Evolutionary conservation across 30 jellyfish, hydroid and myxozoan species (phyloP).

Genomic region (Turritopsis rubra): DNA sequence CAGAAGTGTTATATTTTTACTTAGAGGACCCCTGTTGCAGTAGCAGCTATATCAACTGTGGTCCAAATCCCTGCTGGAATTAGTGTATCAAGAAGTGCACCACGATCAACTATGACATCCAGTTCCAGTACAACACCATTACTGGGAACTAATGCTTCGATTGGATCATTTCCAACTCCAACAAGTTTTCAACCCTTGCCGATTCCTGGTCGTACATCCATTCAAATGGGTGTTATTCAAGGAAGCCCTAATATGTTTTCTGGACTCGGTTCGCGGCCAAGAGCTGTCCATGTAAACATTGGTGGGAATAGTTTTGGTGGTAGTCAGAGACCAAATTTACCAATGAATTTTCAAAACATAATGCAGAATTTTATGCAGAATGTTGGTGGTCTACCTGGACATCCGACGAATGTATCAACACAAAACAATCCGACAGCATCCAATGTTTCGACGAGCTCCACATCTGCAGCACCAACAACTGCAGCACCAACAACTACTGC

Average conservation of each 20-base stretch:
- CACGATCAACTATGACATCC: slow-evolving; percentile 13
- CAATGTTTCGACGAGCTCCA: slow-evolving; percentile 26
- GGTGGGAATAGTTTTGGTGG: not conserved
- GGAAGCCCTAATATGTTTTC: slow-evolving; percentile 24
- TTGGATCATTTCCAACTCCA: slow-evolving; percentile 5
- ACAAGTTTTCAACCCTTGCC: slow-evolving; percentile 4
- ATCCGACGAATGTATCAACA: not conserved
- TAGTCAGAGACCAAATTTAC: slow-evolving; percentile 1
- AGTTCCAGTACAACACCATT: slow-evolving; percentile 15
- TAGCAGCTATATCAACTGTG: slow-evolving; percentile 67
- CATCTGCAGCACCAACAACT: slow-evolving; percentile 15
- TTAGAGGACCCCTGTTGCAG: slow-evolving; percentile 24
- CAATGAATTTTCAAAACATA: slow-evolving; percentile 7
- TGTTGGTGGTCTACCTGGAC: slow-evolving; percentile 5
- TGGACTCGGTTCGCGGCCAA: not conserved
- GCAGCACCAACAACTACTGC: slow-evolving; percentile 11
- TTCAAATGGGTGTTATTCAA: slow-evolving; percentile 6
- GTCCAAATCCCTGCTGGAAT: slow-evolving; percentile 66
- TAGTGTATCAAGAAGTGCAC: slow-evolving; percentile 25
- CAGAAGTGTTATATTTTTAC: not conserved
- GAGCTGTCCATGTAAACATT: slow-evolving; percentile 7
- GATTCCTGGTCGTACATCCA: slow-evolving; percentile 26
- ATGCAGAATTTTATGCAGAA: slow-evolving; percentile 18
- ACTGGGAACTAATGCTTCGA: slow-evolving; percentile 22
- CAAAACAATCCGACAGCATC: slow-evolving; percentile 25